Conservation (phyloP, 2,113 vertebrate genomes). For the Nycticryphes semicollaris region DNA sequence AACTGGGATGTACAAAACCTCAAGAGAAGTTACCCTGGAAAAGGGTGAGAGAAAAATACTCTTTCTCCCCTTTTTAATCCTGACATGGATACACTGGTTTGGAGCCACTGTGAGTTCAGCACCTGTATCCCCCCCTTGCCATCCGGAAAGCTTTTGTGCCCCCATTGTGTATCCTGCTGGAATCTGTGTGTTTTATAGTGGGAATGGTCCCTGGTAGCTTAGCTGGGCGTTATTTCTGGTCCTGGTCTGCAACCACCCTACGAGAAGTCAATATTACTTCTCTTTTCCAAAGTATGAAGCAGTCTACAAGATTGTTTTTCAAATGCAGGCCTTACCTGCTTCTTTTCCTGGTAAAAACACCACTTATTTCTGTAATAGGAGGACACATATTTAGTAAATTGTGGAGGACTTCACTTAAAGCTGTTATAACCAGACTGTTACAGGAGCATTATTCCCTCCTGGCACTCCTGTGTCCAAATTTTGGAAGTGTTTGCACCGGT, state of each 20-base stretch:
- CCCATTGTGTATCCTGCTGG: too few relatives aligned
- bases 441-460: not conserved
- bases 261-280: not conserved
- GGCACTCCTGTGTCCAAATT: not conserved
- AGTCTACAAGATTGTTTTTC: not conserved
- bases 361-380: not conserved
- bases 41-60: not conserved
- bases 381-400: not conserved
- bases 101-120: too few relatives aligned
- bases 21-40: not conserved
- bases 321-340: not conserved
- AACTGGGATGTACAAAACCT: not conserved
- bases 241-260: too few relatives aligned
- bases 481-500: not conserved
- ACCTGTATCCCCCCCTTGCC: accelerated
- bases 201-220: not conserved
- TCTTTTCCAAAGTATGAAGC: not conserved
- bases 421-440: too few relatives aligned
- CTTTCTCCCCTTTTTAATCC: not conserved
- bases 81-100: accelerated
- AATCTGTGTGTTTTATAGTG: not conserved
- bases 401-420: not conserved
- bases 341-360: not conserved
- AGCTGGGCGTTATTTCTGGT: not conserved
- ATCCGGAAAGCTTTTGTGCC: not conserved